phyloP scores from a whole-genome alignment of 1,140 invertebrate genomes.

The Zaprionus taronus region DNA sequence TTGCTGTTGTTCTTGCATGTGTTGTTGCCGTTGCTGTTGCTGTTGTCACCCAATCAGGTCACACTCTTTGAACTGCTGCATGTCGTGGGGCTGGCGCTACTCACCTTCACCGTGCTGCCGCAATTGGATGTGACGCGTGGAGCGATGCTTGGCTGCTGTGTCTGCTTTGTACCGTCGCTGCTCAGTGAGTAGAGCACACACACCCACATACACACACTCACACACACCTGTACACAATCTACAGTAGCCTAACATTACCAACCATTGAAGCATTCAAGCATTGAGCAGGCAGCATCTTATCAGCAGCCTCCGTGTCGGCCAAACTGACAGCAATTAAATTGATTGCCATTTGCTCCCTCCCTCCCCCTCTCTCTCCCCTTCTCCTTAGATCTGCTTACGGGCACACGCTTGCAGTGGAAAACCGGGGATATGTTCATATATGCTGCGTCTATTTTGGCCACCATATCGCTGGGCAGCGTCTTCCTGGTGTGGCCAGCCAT shows the following conservation, averaged over 20 bases:
- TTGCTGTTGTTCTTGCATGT: conserved; percentile 7
- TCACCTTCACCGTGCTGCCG: conserved; percentile 94
- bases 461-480: conserved; percentile 87
- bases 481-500: conserved; percentile 89
- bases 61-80: conserved; percentile 93
- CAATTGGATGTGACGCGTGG: conserved; percentile 95
- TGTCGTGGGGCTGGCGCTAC: conserved; percentile 92
- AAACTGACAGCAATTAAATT: conserved; percentile 76
- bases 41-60: conserved; percentile 56
- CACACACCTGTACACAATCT: not conserved
- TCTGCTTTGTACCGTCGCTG: conserved; percentile 93
- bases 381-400: conserved; percentile 64
- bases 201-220: not conserved
- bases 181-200: conserved; percentile 84
- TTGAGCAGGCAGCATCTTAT: conserved; percentile 54
- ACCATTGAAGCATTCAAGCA: conserved; percentile 10
- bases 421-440: conserved; percentile 54
- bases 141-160: conserved; percentile 96
- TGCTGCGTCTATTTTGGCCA: conserved; percentile 84
- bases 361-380: not conserved
- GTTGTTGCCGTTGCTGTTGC: conserved; percentile 2
- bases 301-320: conserved; percentile 39
- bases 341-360: conserved; percentile 56
- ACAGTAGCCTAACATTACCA: not conserved
- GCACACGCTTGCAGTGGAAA: conserved; percentile 65